Base-by-base conservation (phyloP, 2,888 invertebrate species). In the Seira sanloemensis region DNA sequence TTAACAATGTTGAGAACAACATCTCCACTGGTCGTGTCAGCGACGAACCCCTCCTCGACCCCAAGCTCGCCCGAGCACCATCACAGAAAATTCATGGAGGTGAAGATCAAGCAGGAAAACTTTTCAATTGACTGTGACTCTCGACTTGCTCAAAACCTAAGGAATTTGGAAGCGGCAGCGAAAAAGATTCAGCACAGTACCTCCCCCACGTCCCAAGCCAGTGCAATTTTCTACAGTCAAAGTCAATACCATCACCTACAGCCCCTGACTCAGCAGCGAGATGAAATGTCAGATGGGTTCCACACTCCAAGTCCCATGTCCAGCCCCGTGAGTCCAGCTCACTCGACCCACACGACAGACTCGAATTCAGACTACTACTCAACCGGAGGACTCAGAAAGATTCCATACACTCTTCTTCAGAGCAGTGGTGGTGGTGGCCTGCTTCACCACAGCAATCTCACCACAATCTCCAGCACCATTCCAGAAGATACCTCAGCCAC, bases 291-390 rank as follows among this genome's bases (percentile, higher is more conserved):
- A 1, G 90, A 90, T 86, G 90, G 90, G 19, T 90, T 90, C 79
- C 90, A 93, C 9, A 93, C 93, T 0, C 92, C 93, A 0, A 93
- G 93, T 0, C 93, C 93, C 9, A 85, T 87, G 84, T 87, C 89
- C 24, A 86, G 87, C 78, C 88, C 89, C 18, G 86, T 86, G 37
- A 87, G 87, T 26, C 86, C 86, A 0, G 84, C 86, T 9, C 82
- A 83, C 23, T 88, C 88, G 0, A 81, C 74, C 27, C 86, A 86
- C 18, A 81, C 85, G 0, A 85, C 88, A 16, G 85, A 86, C 27
- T 86, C 85, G 2, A 62, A 74, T n/a, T 80, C 81, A 46, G 82
- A 83, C 46, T 83, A 78, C 71, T 83, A 77, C 50, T 21, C 71
- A 12, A 19, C 67, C 26, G 7, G 67, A 12, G 58, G 58, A 65